phyloP scores from a whole-genome alignment of 2,113 vertebrate genomes.

The Mobula birostris region DNA sequence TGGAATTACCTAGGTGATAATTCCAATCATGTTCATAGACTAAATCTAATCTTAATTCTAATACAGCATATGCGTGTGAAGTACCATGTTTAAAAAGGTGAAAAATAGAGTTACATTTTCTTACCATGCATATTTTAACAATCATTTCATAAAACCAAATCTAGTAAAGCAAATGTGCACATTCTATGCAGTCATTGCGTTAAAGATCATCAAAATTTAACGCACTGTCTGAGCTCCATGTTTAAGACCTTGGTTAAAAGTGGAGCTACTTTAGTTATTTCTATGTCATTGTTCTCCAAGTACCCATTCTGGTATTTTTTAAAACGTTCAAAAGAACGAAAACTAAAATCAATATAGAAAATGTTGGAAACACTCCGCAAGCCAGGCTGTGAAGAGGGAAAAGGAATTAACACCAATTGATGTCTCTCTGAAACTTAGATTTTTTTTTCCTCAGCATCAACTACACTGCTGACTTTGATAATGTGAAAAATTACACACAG shows the following conservation, averaged over 20 bases:
- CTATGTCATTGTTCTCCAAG: too few relatives aligned
- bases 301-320: too few relatives aligned
- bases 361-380: too few relatives aligned
- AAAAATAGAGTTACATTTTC: background rate
- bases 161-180: background rate
- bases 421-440: too few relatives aligned
- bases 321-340: too few relatives aligned
- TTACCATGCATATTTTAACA: background rate
- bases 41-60: background rate
- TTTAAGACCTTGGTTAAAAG: background rate
- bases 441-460: too few relatives aligned
- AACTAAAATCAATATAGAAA: too few relatives aligned
- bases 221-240: too few relatives aligned
- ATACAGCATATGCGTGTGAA: background rate
- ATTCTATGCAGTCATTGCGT: background rate
- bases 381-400: too few relatives aligned
- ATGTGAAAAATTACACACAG: background rate
- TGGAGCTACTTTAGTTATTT: background rate
- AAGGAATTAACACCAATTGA: too few relatives aligned
- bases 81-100: background rate
- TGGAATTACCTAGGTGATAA: background rate
- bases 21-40: background rate
- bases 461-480: too few relatives aligned
- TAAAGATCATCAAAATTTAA: too few relatives aligned
- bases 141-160: background rate